These are phyloP conservation scores for Motacilla alba DNA, from an alignment of 2,113 vertebrate species.

Conservation along the genomic window DNA sequence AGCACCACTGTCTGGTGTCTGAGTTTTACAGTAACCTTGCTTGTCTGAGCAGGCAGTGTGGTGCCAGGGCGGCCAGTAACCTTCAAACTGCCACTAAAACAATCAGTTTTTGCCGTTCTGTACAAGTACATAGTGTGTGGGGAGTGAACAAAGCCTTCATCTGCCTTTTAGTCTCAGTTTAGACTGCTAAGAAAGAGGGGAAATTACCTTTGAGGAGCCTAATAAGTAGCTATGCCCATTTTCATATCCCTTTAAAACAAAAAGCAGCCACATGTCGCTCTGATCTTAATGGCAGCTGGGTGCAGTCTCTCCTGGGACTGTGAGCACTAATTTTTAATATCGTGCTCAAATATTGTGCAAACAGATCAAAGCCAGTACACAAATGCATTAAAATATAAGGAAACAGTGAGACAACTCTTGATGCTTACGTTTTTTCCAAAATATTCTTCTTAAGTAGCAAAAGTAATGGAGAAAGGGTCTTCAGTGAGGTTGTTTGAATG, in stretches of 20 bases:
- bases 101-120: not conserved
- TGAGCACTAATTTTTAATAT: not conserved
- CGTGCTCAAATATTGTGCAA: not conserved
- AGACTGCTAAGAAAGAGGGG: not conserved
- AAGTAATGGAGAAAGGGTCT: not conserved
- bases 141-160: not conserved
- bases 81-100: not conserved
- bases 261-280: not conserved
- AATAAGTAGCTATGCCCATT: not conserved
- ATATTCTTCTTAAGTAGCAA: not conserved
- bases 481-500: not conserved
- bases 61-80: not conserved
- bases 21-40: not conserved
- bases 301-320: not conserved
- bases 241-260: not conserved
- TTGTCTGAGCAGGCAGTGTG: not conserved
- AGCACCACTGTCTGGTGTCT: not conserved
- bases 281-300: not conserved
- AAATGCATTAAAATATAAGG: not conserved
- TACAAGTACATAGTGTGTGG: accelerated
- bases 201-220: not conserved
- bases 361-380: not conserved
- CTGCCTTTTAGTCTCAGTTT: not conserved
- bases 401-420: not conserved
- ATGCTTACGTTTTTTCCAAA: not conserved